A percentile compares a stretch with the other conserved stretches of the same genome.
These are phyloP conservation scores for Euleptes europaea DNA, from an alignment of 2,113 vertebrate genomes.

Conservation along the genomic window DNA sequence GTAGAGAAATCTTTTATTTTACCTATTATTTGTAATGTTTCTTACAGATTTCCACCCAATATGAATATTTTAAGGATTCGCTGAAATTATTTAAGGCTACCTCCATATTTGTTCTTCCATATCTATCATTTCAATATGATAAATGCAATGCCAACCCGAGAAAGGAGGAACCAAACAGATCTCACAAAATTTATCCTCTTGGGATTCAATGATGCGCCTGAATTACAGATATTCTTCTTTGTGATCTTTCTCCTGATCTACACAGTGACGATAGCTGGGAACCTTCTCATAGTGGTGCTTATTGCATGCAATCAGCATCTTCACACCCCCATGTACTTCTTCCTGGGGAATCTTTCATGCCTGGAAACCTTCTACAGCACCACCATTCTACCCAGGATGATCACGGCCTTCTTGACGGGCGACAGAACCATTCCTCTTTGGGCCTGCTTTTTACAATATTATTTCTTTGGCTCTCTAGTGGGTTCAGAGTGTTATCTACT, in stretches of 20 bases:
- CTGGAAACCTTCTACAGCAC: conserved; percentile 39
- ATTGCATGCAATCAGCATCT: conserved; percentile 13
- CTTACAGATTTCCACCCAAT: not conserved
- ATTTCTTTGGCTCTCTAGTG: conserved; percentile 38
- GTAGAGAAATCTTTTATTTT: not conserved
- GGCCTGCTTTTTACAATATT: conserved; percentile 36
- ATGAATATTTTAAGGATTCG: not conserved
- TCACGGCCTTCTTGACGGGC: conserved; percentile 24
- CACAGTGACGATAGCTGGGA: not conserved
- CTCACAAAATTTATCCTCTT: conserved; percentile 2
- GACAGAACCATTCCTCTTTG: conserved; percentile 14
- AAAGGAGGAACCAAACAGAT: not conserved
- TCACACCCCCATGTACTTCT: conserved; percentile 44
- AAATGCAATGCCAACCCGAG: not conserved
- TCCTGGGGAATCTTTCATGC: conserved; percentile 29
- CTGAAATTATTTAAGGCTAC: not conserved
- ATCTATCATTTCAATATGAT: not conserved
- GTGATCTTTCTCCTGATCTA: not conserved
- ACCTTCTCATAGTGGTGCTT: conserved; percentile 17
- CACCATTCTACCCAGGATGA: conserved; percentile 37
- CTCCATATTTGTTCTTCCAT: not conserved
- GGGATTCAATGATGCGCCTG: conserved; percentile 1
- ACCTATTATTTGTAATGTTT: not conserved
- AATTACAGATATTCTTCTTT: not conserved
- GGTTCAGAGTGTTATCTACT: conserved; percentile 44